phyloP scores from a whole-genome alignment of 2,113 vertebrate genomes.

The Tupaia chinensis region DNA sequence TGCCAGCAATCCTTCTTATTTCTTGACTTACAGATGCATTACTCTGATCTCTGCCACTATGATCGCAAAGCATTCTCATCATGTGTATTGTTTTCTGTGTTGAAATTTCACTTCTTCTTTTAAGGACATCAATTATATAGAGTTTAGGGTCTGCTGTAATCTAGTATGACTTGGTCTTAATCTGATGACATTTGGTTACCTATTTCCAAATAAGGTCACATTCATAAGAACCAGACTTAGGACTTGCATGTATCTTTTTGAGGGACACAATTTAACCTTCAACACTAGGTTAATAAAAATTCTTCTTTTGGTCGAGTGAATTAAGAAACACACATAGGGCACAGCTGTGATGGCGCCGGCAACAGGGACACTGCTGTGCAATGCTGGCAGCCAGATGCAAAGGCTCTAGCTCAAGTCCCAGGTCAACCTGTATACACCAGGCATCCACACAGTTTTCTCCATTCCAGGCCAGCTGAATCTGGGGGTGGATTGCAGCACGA shows the following conservation, averaged over 20 bases:
- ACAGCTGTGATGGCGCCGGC: too few species aligned
- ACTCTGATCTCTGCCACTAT: background rate
- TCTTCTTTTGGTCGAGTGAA: background rate
- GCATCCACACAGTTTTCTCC: too few species aligned
- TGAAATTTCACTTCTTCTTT: slow-evolving; percentile 1
- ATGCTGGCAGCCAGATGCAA: too few species aligned
- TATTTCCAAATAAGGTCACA: slow-evolving; percentile 28
- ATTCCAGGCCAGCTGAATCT: too few species aligned
- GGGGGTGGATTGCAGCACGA: too few species aligned
- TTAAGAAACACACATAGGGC: background rate
- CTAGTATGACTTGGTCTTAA: slow-evolving; percentile 23
- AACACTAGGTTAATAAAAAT: background rate
- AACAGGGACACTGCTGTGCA: too few species aligned
- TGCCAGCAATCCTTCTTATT: background rate
- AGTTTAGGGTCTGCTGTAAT: background rate
- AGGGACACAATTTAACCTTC: background rate
- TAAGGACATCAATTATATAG: background rate
- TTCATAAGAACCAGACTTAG: background rate
- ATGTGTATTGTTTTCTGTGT: background rate
- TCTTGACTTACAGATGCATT: background rate
- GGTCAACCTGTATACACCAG: too few species aligned
- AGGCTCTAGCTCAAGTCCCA: too few species aligned
- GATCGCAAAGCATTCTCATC: background rate
- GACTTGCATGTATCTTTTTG: background rate
- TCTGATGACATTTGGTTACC: background rate